These are phyloP conservation scores for Nycticebus coucang DNA, from an alignment of 2,113 vertebrate species.

Conservation along the genomic window DNA sequence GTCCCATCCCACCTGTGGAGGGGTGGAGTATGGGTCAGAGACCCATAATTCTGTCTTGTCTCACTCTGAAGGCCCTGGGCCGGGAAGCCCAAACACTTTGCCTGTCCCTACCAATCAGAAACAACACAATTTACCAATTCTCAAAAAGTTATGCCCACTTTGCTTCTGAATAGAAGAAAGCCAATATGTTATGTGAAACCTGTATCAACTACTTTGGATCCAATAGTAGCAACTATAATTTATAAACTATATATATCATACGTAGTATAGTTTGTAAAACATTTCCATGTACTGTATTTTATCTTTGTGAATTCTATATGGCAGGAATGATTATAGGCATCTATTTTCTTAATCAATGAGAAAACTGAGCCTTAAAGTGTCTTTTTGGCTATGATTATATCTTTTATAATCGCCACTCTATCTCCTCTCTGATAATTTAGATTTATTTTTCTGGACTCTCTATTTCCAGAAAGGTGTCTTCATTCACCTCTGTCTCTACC, in stretches of 20 bases:
- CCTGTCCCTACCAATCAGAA: not conserved
- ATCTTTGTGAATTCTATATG: not conserved
- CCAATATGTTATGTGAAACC: not conserved
- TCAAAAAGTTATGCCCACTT: not conserved
- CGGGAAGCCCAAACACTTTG: too few species aligned
- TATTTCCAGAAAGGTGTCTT: not conserved
- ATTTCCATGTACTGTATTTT: not conserved
- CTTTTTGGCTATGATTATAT: not conserved
- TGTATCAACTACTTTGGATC: not conserved
- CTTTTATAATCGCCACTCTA: not conserved
- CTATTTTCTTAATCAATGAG: not conserved
- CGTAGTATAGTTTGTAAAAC: not conserved
- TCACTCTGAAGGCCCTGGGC: too few species aligned
- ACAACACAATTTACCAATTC: not conserved
- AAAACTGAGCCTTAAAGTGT: not conserved
- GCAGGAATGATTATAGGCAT: not conserved
- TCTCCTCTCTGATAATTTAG: not conserved
- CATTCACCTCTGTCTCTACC: not conserved
- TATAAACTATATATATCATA: not conserved
- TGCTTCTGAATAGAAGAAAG: not conserved
- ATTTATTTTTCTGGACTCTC: not conserved
- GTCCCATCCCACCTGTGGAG: too few species aligned
- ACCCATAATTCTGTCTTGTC: too few species aligned
- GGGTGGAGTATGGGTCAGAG: too few species aligned
- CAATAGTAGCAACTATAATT: not conserved